A percentile compares a stretch with the other conserved stretches of the same genome.
Conservation (phyloP, 2,113 vertebrate species). For the Sinocyclocheilus rhinocerous region DNA sequence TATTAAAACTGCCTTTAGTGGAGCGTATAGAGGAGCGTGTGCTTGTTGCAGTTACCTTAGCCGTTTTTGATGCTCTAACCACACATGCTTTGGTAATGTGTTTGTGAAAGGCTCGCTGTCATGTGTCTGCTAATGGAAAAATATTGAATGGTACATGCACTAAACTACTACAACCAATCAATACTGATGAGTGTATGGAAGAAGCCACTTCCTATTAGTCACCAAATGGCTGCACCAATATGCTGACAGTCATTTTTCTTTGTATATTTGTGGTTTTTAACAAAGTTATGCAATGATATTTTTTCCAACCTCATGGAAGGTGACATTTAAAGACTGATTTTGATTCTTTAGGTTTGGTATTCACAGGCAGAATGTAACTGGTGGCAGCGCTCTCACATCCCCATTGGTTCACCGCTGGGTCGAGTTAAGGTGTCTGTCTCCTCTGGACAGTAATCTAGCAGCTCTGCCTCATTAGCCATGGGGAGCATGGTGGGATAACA, state of each 20-base stretch:
- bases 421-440: slow-evolving; percentile 19
- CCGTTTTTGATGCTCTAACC: neutral
- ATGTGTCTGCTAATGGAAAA: slow-evolving; percentile 27
- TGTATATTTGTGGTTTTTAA: neutral
- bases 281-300: too few species aligned
- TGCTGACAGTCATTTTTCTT: neutral
- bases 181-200: slow-evolving; percentile 23
- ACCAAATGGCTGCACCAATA: slow-evolving; percentile 10
- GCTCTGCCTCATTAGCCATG: slow-evolving; percentile 44
- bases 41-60: neutral
- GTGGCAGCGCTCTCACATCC: neutral
- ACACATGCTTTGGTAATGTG: slow-evolving; percentile 5
- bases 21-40: neutral
- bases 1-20: neutral
- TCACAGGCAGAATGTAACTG: neutral
- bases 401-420: slow-evolving; percentile 29
- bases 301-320: neutral
- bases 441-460: slow-evolving; percentile 31
- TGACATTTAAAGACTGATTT: neutral
- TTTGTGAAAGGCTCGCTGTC: neutral
- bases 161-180: slow-evolving; percentile 24
- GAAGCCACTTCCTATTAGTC: slow-evolving; percentile 14
- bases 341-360: too few species aligned
- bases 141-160: slow-evolving; percentile 35
- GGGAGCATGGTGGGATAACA: slow-evolving; percentile 24